A percentile compares a stretch with the other conserved stretches of the same genome.
These are phyloP conservation scores for Hyles lineata DNA, from an alignment of 2,888 invertebrate species.

Conservation along the genomic window DNA sequence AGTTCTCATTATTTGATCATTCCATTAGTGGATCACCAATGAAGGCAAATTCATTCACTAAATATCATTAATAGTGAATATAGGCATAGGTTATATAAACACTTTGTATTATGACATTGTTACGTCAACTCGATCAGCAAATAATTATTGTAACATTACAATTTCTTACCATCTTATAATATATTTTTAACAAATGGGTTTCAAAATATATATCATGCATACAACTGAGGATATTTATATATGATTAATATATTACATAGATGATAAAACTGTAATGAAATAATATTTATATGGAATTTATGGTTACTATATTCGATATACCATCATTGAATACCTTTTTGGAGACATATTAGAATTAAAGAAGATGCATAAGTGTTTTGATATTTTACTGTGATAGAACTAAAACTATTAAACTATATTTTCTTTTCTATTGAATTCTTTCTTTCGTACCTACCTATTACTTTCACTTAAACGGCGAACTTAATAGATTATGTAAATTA, in stretches of 20 bases:
- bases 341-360: constrained; percentile 32
- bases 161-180: constrained; percentile 8
- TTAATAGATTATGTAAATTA: neutral
- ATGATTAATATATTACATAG: neutral
- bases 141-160: neutral
- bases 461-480: constrained; percentile 11
- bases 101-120: constrained; percentile 11
- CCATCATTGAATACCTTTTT: constrained; percentile 14
- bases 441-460: constrained; percentile 28
- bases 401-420: constrained; percentile 64
- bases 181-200: neutral
- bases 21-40: constrained; percentile 56
- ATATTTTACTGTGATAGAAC: constrained; percentile 83
- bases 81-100: constrained; percentile 20
- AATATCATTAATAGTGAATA: constrained; percentile 24
- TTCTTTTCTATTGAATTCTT: constrained; percentile 33
- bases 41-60: constrained; percentile 28
- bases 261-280: constrained; percentile 9
- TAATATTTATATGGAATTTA: constrained; percentile 15
- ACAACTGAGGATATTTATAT: constrained; percentile 1
- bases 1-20: constrained; percentile 60
- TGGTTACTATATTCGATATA: constrained; percentile 17
- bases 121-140: neutral
- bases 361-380: constrained; percentile 52
- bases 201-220: neutral